A percentile compares a stretch with the other conserved stretches of the same genome.
phyloP scores from a whole-genome alignment of 2,888 invertebrate genomes.

The Athetis lepigone region DNA sequence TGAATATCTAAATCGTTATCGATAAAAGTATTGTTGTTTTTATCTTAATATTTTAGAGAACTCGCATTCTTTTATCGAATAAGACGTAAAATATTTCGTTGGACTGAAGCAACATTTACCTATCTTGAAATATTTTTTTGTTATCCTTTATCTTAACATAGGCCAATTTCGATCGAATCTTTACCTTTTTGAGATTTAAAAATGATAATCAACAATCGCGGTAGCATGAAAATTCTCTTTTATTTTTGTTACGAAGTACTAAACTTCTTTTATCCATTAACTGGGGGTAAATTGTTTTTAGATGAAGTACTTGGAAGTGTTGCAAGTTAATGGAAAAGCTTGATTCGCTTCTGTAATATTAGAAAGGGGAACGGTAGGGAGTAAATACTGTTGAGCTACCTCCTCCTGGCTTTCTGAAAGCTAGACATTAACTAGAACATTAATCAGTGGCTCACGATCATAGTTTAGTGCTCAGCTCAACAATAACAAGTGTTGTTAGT shows the following conservation, averaged over 20 bases:
- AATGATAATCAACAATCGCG: slow-evolving; percentile 20
- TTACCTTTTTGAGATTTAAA: neutral
- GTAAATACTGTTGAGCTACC: slow-evolving; percentile 46
- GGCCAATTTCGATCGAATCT: neutral
- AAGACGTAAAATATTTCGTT: too few species aligned
- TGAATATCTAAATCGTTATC: too few species aligned
- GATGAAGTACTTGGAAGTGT: slow-evolving; percentile 63
- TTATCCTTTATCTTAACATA: neutral
- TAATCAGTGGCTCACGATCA: slow-evolving; percentile 51
- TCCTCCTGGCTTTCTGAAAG: slow-evolving; percentile 55
- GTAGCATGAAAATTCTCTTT: slow-evolving; percentile 35
- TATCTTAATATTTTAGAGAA: too few species aligned
- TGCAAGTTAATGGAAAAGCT: slow-evolving; percentile 77
- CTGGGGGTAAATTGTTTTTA: slow-evolving; percentile 62
- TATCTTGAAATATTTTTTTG: neutral
- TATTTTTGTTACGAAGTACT: slow-evolving; percentile 51
- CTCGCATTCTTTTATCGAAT: too few species aligned
- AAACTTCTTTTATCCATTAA: slow-evolving; percentile 65
- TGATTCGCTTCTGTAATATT: slow-evolving; percentile 66
- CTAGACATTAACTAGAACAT: slow-evolving; percentile 58
- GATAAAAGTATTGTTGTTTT: too few species aligned
- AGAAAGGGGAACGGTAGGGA: slow-evolving; percentile 48
- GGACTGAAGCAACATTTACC: too few species aligned
- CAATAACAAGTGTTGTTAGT: slow-evolving; percentile 40
- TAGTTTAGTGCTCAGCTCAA: slow-evolving; percentile 47